Percentiles rank a stretch among this genome's conserved stretches.
Conservation (phyloP, 2,797 vertebrate species). For the Hydrolagus colliei region DNA sequence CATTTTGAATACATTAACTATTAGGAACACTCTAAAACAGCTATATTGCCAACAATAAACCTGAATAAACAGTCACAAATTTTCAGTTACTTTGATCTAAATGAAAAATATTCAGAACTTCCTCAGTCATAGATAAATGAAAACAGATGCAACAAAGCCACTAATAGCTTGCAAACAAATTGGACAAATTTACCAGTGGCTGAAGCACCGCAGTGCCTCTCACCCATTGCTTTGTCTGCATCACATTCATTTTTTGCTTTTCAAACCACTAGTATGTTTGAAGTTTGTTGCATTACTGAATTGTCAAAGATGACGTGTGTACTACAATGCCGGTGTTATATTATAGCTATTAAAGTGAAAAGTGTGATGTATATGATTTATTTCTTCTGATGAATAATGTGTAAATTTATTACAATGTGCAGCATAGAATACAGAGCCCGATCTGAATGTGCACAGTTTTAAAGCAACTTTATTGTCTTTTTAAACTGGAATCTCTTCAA, state of each 20-base stretch:
- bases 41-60: slow-evolving; percentile 19
- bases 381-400: not conserved
- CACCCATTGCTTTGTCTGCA: not conserved
- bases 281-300: not conserved
- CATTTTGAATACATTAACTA: slow-evolving; percentile 22
- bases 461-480: not conserved
- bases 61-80: slow-evolving; percentile 28
- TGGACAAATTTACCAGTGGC: slow-evolving; percentile 24
- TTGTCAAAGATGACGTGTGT: not conserved
- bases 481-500: not conserved
- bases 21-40: not conserved
- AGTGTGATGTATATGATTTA: not conserved
- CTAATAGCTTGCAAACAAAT: slow-evolving; percentile 32
- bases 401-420: not conserved
- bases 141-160: slow-evolving; percentile 24
- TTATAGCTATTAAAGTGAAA: not conserved
- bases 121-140: slow-evolving; percentile 22
- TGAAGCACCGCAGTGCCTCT: not conserved
- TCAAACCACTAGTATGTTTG: not conserved
- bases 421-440: not conserved
- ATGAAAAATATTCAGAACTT: slow-evolving; percentile 28
- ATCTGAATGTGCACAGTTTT: not conserved
- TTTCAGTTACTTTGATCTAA: slow-evolving; percentile 29
- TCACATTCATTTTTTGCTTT: slow-evolving; percentile 1
- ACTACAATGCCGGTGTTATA: not conserved